Conservation (phyloP, 2,888 invertebrate species). For the Scaptomyza caliginosa region DNA sequence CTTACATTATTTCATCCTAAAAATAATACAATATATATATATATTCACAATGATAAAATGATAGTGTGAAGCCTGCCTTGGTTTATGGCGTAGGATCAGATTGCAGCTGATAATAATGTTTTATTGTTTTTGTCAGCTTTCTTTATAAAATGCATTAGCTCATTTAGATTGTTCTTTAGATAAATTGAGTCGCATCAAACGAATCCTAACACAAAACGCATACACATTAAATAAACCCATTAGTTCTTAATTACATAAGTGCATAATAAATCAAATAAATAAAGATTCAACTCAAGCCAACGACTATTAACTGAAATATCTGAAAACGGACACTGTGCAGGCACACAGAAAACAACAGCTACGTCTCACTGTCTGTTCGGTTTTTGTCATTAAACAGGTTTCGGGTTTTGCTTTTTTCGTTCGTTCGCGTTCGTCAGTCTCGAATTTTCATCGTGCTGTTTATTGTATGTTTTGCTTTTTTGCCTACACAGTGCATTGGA, state of each 20-base stretch:
- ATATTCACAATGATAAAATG: slow-evolving; percentile 7
- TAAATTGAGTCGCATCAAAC: slow-evolving; percentile 28
- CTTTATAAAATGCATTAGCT: slow-evolving; percentile 33
- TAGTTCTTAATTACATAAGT: slow-evolving; percentile 54
- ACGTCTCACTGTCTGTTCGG: slow-evolving; percentile 19
- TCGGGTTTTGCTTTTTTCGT: slow-evolving; percentile 13
- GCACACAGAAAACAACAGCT: neutral
- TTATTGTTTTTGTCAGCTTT: slow-evolving; percentile 19
- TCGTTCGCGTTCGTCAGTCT: slow-evolving; percentile 13
- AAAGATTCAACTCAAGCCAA: slow-evolving; percentile 33
- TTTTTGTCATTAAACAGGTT: slow-evolving; percentile 37
- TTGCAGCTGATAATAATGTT: slow-evolving; percentile 5
- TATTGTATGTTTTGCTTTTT: slow-evolving; percentile 1
- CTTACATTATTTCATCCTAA: slow-evolving; percentile 15
- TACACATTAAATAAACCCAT: slow-evolving; percentile 23
- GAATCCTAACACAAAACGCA: slow-evolving; percentile 25
- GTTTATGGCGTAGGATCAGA: neutral
- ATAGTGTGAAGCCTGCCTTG: slow-evolving; percentile 40
- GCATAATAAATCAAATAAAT: slow-evolving; percentile 41
- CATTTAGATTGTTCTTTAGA: slow-evolving; percentile 54
- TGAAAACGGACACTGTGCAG: neutral
- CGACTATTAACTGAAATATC: neutral
- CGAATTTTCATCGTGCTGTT: slow-evolving; percentile 22
- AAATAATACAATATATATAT: slow-evolving; percentile 15
- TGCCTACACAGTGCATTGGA: slow-evolving; percentile 26